Evolutionary conservation across 2,113 vertebrate genomes (phyloP).

Genomic region (Microcebus lehilahytsara): DNA sequence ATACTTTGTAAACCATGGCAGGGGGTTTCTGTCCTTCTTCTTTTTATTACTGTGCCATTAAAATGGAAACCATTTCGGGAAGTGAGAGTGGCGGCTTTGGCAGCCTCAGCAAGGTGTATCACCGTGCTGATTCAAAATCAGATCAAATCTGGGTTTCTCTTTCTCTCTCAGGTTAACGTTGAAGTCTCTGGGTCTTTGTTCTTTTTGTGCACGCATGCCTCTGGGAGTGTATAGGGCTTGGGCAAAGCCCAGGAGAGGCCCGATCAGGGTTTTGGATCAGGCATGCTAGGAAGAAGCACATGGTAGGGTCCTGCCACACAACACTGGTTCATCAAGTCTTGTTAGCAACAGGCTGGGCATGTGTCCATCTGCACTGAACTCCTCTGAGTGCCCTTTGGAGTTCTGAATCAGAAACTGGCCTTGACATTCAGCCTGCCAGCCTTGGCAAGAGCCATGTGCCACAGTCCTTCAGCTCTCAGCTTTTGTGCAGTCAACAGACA

Average conservation of each 20-base stretch:
- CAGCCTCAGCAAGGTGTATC: background rate
- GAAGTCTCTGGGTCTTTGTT: background rate
- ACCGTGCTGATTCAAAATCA: background rate
- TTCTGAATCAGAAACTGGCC: background rate
- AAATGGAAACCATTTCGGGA: constrained; percentile 42
- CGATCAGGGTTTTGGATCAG: background rate
- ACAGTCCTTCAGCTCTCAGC: background rate
- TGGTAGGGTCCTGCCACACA: background rate
- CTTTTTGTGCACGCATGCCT: background rate
- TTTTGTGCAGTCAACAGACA: background rate
- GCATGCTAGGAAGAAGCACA: background rate
- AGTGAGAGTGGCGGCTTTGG: background rate
- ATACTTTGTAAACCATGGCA: background rate
- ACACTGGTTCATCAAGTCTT: background rate
- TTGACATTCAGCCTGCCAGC: background rate
- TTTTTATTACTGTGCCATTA: background rate
- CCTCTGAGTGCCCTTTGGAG: background rate
- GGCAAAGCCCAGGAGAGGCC: background rate
- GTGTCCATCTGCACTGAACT: background rate
- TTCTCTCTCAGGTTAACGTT: background rate
- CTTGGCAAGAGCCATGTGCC: background rate
- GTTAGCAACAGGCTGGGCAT: background rate
- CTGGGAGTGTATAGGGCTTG: background rate
- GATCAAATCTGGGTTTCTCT: constrained; percentile 2
- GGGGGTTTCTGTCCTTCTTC: constrained; percentile 29